Evolutionary conservation across 2,888 invertebrate species (phyloP).

Genomic region (Serripes groenlandicus): DNA sequence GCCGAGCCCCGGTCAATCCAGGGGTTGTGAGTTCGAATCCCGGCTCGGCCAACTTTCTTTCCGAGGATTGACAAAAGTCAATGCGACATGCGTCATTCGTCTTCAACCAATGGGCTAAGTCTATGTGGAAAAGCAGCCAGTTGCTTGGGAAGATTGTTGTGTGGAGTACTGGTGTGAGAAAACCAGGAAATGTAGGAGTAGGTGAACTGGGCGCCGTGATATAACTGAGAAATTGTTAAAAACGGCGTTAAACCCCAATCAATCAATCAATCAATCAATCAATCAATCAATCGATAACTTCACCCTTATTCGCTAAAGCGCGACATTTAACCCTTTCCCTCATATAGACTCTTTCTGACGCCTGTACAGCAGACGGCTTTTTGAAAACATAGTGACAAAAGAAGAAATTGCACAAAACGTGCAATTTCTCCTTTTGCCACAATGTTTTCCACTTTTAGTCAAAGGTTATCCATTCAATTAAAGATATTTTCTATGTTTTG

Average conservation of each 20-base stretch:
- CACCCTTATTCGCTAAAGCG: neutral
- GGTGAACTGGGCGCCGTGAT: neutral
- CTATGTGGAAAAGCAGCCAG: neutral
- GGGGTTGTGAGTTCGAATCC: too few species aligned
- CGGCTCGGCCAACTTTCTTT: too few species aligned
- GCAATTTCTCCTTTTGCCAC: too few species aligned
- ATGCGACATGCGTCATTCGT: neutral
- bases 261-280: neutral
- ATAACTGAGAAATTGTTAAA: neutral
- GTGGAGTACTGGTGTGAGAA: neutral
- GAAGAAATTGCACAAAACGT: too few species aligned
- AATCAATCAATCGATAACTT: too few species aligned
- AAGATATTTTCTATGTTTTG: too few species aligned
- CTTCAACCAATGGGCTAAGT: neutral
- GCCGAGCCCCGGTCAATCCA: too few species aligned
- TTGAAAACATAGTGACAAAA: too few species aligned
- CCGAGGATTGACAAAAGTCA: too few species aligned
- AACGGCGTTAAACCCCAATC: neutral
- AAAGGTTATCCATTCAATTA: too few species aligned
- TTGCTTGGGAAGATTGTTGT: neutral
- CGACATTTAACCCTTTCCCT: neutral
- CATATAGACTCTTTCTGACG: neutral
- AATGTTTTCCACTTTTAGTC: too few species aligned
- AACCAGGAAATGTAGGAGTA: neutral
- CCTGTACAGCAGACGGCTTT: neutral